Conservation (phyloP, 2,113 vertebrate genomes). For the Progne subis region DNA sequence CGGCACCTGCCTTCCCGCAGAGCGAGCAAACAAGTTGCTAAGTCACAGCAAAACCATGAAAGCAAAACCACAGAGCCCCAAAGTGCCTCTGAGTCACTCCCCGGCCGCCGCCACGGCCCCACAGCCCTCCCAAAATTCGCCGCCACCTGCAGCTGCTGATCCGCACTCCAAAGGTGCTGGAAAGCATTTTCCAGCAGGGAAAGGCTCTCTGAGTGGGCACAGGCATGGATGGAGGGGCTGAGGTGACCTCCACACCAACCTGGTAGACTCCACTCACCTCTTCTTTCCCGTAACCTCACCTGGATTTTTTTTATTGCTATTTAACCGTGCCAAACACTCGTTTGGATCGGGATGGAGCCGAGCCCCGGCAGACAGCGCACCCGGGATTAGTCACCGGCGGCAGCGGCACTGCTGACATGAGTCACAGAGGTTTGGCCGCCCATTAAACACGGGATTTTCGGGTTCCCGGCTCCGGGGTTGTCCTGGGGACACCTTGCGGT, state of each 20-base stretch:
- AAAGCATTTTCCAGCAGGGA: not conserved
- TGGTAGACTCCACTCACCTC: accelerated
- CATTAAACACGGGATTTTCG: not conserved
- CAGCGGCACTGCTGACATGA: conserved; percentile 39
- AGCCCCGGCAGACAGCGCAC: not conserved
- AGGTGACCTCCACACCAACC: accelerated
- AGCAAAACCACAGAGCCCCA: conserved; percentile 82
- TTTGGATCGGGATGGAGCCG: not conserved
- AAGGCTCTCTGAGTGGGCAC: not conserved
- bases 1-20: conserved; percentile 76
- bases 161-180: not conserved
- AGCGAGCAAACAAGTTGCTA: conserved; percentile 72
- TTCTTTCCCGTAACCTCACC: not conserved
- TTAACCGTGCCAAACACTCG: not conserved
- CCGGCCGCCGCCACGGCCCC: conserved; percentile 36
- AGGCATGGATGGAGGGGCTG: not conserved
- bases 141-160: conserved; percentile 75
- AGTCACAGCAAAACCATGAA: conserved; percentile 83
- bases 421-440: conserved; percentile 48
- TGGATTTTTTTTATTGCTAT: not conserved
- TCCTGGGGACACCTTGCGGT: conserved; percentile 69
- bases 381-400: conserved; percentile 31
- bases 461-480: conserved; percentile 41
- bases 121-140: conserved; percentile 68
- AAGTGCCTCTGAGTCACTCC: conserved; percentile 77